Evolutionary conservation across 2,113 vertebrate species (phyloP).

Genomic region (Uropsilus gracilis): DNA sequence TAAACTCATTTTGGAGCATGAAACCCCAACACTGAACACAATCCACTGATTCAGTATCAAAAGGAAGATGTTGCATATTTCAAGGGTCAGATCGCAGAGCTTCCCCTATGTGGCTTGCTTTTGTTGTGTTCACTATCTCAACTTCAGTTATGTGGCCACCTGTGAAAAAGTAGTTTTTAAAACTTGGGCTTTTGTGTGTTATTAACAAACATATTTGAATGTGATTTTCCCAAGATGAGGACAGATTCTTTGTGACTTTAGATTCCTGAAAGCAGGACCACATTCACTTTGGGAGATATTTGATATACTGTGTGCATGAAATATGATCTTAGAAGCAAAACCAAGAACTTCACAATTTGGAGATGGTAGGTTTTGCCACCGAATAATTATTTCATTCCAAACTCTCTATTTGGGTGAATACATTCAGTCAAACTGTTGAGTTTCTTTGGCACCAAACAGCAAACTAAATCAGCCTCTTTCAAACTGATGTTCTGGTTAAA

Average conservation of each 20-base stretch:
- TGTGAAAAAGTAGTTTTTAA: not conserved
- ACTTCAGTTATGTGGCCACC: not conserved
- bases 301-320: not conserved
- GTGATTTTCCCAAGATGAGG: not conserved
- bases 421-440: not conserved
- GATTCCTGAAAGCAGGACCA: not conserved
- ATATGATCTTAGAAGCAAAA: not conserved
- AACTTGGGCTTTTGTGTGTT: constrained; percentile 11
- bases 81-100: not conserved
- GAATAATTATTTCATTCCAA: not conserved
- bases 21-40: not conserved
- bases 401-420: not conserved
- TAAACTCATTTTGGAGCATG: not conserved
- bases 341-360: not conserved
- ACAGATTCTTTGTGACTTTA: not conserved
- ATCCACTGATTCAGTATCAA: not conserved
- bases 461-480: constrained; percentile 31
- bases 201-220: constrained; percentile 44
- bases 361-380: not conserved
- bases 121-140: not conserved
- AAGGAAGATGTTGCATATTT: not conserved
- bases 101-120: not conserved
- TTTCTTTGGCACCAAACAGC: not conserved
- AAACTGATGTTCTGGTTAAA: not conserved
- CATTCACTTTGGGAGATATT: not conserved